Percentiles rank a stretch among this genome's conserved stretches.
Conservation (phyloP, 2,888 invertebrate genomes). For the Nesidiocoris tenuis region DNA sequence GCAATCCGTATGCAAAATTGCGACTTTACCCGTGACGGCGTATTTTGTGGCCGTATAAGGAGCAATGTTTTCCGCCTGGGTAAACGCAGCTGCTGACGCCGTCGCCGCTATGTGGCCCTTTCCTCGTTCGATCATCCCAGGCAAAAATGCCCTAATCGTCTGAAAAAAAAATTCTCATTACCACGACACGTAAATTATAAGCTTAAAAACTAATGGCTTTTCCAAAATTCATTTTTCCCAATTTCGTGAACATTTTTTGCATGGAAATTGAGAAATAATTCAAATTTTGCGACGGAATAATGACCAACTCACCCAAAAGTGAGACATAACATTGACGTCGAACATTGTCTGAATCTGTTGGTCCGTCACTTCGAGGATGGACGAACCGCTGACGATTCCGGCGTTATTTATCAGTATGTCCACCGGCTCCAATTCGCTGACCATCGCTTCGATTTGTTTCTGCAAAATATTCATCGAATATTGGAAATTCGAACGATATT, state of each 20-base stretch:
- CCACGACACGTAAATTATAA: too few relatives aligned
- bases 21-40: conserved; percentile 54
- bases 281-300: neutral
- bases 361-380: conserved; percentile 54
- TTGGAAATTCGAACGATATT: too few relatives aligned
- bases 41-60: conserved; percentile 57
- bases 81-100: conserved; percentile 55
- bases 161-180: conserved; percentile 51
- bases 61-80: conserved; percentile 54
- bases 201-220: too few relatives aligned
- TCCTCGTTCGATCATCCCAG: conserved; percentile 56
- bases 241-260: neutral
- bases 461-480: too few relatives aligned
- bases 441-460: conserved; percentile 39
- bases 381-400: conserved; percentile 56
- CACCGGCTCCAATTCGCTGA: conserved; percentile 52
- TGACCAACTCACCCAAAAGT: conserved; percentile 55
- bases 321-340: conserved; percentile 56
- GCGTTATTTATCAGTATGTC: conserved; percentile 58
- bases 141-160: conserved; percentile 56
- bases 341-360: conserved; percentile 56
- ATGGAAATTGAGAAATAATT: neutral
- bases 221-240: neutral
- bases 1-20: too few relatives aligned
- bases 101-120: conserved; percentile 58